Evolutionary conservation across 2,888 invertebrate species (phyloP).

Genomic region (Empis stercorea): DNA sequence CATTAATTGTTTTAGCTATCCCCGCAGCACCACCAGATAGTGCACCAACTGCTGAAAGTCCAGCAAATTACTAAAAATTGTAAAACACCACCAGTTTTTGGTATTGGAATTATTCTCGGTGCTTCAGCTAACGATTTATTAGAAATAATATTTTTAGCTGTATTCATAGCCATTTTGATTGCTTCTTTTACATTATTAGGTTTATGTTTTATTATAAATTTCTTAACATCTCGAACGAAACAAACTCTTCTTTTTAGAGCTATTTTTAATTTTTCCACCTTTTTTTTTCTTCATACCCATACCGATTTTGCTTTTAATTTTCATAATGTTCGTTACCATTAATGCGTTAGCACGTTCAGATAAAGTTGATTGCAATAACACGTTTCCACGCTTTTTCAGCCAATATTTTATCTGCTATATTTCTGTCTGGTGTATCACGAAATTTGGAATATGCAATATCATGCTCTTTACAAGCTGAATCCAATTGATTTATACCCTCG

Average conservation of each 20-base stretch:
- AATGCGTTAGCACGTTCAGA: slow-evolving; percentile 6
- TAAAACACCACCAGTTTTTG: slow-evolving; percentile 22
- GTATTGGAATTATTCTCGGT: slow-evolving; percentile 21
- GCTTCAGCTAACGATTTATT: slow-evolving; percentile 1
- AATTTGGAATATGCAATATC: slow-evolving; percentile 11
- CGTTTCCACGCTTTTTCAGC: slow-evolving; percentile 8
- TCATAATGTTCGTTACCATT: slow-evolving; percentile 22
- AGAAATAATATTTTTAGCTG: too few species aligned
- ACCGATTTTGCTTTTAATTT: slow-evolving; percentile 20
- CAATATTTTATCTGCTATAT: slow-evolving; percentile 8
- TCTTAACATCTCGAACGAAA: too few species aligned
- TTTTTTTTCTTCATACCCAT: slow-evolving; percentile 12
- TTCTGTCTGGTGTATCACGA: slow-evolving; percentile 2
- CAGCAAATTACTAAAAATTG: slow-evolving; percentile 19
- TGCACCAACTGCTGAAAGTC: slow-evolving; percentile 23
- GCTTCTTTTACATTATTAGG: too few species aligned
- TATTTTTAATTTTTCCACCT: too few species aligned
- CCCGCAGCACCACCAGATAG: slow-evolving; percentile 26
- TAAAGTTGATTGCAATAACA: slow-evolving; percentile 3
- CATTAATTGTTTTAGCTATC: slow-evolving; percentile 22
- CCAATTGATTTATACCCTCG: slow-evolving; percentile 18
- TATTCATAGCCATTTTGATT: too few species aligned
- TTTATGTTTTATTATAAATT: too few species aligned
- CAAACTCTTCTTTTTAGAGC: too few species aligned
- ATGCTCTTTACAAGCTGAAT: slow-evolving; percentile 17